Base-by-base conservation (phyloP, 2,113 vertebrate species). In the Opisthocomus hoazin region DNA sequence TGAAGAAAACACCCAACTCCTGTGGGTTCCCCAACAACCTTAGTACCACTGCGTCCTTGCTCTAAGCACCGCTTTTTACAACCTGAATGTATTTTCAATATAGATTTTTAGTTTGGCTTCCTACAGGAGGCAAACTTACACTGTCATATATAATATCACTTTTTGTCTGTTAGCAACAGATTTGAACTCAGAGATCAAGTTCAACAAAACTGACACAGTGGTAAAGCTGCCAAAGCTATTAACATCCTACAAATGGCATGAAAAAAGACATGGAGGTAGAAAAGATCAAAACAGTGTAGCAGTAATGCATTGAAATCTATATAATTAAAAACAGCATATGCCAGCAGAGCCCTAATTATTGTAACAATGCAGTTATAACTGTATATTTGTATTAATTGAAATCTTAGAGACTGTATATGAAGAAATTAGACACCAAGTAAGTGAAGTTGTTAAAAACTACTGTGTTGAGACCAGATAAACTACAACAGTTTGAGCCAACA, bases 401-500 rank as follows among this genome's bases (percentile, higher is more conserved):
- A 57, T 39, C 53, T 48, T 56, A 76, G 39, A 43, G 34, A 53
- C 11, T 50, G 16, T 37, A 29, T 56, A 41, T 34, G 48, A 92
- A 51, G 10, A 75, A 34, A 68, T 54, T 20, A 64, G 50, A 58
- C 7, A 4, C 19, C 14, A 53, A 19, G 15, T 27, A 73, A 87
- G 48, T 34, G 7, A 46, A 21, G 46, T 13, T 29, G 24, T 57
- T 70, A 24, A 53, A 76, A 89, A 78, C n/a, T 3, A 61, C 10
- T 0, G 0, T 12, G 26, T 46, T 11, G 15, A 41, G 43, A 73
- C 14, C 32, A 6, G 3, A 54, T 1, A 5, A 5, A 32, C 26
- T 11, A 32, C 10, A 51, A 27, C 26, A 58, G 26, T 30, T 76
- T 29, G 34, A 61, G 30, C 21, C 60, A 84, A 9, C 34, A 54